Conservation (phyloP, 2,888 invertebrate species). For the Liposcelis brunnea region DNA sequence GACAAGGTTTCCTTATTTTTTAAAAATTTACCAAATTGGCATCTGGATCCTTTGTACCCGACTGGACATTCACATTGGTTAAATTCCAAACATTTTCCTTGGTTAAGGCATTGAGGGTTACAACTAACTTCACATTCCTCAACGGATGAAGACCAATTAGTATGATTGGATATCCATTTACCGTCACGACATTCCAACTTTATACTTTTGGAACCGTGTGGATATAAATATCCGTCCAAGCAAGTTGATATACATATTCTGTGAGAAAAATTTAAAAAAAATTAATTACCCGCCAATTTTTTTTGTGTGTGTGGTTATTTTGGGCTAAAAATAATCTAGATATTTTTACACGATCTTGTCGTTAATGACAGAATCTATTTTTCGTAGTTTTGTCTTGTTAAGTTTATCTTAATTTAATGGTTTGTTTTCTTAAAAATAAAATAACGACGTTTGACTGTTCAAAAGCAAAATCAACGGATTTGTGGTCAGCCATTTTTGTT, state of each 20-base stretch:
- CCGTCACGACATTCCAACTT: constrained; percentile 52
- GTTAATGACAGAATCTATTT: no score
- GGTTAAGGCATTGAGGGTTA: constrained; percentile 56
- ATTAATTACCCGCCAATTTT: constrained; percentile 2
- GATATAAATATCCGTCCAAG: constrained; percentile 44
- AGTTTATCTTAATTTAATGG: no score
- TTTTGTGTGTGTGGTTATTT: neutral
- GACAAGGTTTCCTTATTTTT: no score
- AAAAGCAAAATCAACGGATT: no score
- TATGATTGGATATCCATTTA: constrained; percentile 47
- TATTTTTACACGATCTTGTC: no score
- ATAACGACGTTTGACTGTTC: no score
- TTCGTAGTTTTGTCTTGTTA: no score
- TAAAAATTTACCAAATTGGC: constrained; percentile 52
- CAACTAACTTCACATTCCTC: constrained; percentile 58
- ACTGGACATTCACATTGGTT: constrained; percentile 64
- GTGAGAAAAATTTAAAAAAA: constrained; percentile 14
- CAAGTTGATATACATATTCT: constrained; percentile 53
- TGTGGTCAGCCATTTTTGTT: no score
- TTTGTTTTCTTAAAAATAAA: no score
- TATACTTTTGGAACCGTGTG: constrained; percentile 49
- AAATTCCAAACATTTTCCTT: constrained; percentile 59
- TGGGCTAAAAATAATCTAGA: neutral
- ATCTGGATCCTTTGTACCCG: constrained; percentile 49
- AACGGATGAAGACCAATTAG: constrained; percentile 39